Percentiles rank a stretch among this genome's conserved stretches.
phyloP scores from a whole-genome alignment of 1,140 invertebrate genomes.

The Lasioglossum baleicum region DNA sequence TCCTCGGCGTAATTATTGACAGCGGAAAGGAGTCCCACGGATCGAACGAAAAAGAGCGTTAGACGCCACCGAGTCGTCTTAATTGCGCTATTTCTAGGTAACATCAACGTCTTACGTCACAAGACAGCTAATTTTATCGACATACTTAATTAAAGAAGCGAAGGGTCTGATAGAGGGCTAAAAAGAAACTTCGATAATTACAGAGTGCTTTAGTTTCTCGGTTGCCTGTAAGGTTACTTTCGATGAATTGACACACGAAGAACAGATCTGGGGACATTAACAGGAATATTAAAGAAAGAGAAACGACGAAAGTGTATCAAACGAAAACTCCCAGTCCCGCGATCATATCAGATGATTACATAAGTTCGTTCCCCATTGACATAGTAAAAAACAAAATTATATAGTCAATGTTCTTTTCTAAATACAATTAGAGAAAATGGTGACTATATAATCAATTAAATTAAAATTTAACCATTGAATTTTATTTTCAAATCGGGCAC shows the following conservation, averaged over 20 bases:
- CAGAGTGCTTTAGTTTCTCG: slow-evolving; percentile 20
- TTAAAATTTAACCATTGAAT: too few species aligned
- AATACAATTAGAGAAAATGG: too few species aligned
- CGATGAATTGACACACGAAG: slow-evolving; percentile 18
- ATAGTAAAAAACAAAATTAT: too few species aligned
- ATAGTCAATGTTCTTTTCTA: too few species aligned
- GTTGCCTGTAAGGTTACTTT: not conserved
- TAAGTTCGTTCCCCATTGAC: too few species aligned
- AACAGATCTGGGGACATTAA: not conserved
- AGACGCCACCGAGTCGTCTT: slow-evolving; percentile 8
- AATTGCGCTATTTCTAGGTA: slow-evolving; percentile 50
- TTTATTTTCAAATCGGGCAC: too few species aligned
- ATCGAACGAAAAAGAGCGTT: slow-evolving; percentile 14
- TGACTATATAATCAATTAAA: too few species aligned
- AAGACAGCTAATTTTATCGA: slow-evolving; percentile 44
- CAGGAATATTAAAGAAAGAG: not conserved
- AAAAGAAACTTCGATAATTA: slow-evolving; percentile 47
- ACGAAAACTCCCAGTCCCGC: not conserved
- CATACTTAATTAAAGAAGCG: slow-evolving; percentile 36
- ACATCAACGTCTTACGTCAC: slow-evolving; percentile 29
- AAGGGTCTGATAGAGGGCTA: slow-evolving; percentile 30
- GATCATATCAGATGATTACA: not conserved
- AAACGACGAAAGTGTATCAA: not conserved
- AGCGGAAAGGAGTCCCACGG: slow-evolving; percentile 12
- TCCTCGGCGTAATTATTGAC: slow-evolving; percentile 50